phyloP scores from a whole-genome alignment of 2,113 vertebrate genomes.

The Atrichornis clamosus region DNA sequence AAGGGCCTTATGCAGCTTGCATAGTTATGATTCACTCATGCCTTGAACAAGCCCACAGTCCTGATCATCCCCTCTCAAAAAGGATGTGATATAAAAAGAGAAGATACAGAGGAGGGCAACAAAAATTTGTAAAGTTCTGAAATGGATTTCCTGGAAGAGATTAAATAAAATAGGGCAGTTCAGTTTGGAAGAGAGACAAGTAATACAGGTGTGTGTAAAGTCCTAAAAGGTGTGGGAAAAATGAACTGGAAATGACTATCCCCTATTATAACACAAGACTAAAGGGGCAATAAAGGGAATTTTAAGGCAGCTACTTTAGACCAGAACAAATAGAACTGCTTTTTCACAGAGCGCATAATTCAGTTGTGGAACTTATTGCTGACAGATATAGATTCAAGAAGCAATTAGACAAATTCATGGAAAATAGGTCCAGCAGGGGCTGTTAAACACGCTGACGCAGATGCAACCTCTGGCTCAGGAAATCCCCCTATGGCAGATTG shows the following conservation, averaged over 20 bases:
- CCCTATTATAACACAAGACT: background rate
- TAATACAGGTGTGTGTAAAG: background rate
- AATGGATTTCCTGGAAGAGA: background rate
- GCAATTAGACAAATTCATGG: constrained; percentile 60
- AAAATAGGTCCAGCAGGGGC: constrained; percentile 42
- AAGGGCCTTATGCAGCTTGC: background rate
- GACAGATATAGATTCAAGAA: constrained; percentile 53
- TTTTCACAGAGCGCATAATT: constrained; percentile 41
- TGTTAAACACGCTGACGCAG: constrained; percentile 20
- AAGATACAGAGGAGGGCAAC: background rate
- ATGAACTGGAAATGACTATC: background rate
- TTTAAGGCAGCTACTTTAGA: background rate
- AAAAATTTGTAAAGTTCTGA: background rate
- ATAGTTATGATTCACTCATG: background rate
- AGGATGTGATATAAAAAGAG: background rate
- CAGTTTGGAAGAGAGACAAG: background rate
- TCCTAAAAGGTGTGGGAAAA: background rate
- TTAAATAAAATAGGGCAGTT: background rate
- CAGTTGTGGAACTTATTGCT: constrained; percentile 32
- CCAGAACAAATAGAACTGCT: constrained; percentile 14
- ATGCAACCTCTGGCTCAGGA: constrained; percentile 58
- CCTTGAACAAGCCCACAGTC: background rate
- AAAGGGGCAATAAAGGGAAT: background rate
- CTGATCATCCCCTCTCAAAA: background rate
- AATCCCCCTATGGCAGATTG: constrained; percentile 36